Conservation (phyloP, 2,113 vertebrate genomes). For the Psilopsiagon aurifrons region DNA sequence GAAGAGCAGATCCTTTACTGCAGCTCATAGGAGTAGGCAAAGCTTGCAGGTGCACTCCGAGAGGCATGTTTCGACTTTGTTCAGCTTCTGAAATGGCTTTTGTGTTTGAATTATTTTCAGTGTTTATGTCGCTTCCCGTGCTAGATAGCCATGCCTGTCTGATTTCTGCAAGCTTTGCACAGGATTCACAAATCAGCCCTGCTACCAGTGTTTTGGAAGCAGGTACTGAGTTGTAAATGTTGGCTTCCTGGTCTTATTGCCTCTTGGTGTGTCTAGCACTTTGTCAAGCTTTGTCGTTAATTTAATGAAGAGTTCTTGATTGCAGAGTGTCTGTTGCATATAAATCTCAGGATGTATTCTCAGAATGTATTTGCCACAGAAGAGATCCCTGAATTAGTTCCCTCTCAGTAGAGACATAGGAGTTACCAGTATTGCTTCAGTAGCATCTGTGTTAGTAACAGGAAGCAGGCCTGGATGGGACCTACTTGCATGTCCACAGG, state of each 20-base stretch:
- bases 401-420: neutral
- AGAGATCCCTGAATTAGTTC: neutral
- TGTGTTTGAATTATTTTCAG: neutral
- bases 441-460: neutral
- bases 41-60: neutral
- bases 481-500: neutral
- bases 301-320: neutral
- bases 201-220: constrained; percentile 19
- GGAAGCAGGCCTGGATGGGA: neutral
- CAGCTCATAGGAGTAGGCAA: neutral
- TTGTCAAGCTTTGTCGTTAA: neutral
- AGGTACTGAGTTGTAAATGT: neutral
- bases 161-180: constrained; percentile 4
- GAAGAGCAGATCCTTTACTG: neutral
- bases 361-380: neutral
- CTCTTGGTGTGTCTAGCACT: neutral
- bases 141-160: neutral
- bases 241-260: neutral
- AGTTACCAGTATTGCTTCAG: neutral
- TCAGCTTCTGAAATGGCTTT: neutral
- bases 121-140: neutral
- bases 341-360: neutral
- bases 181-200: neutral
- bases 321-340: neutral
- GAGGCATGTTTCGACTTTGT: neutral